phyloP scores from a whole-genome alignment of 1,140 invertebrate genomes.

The Acromyrmex charruanus region DNA sequence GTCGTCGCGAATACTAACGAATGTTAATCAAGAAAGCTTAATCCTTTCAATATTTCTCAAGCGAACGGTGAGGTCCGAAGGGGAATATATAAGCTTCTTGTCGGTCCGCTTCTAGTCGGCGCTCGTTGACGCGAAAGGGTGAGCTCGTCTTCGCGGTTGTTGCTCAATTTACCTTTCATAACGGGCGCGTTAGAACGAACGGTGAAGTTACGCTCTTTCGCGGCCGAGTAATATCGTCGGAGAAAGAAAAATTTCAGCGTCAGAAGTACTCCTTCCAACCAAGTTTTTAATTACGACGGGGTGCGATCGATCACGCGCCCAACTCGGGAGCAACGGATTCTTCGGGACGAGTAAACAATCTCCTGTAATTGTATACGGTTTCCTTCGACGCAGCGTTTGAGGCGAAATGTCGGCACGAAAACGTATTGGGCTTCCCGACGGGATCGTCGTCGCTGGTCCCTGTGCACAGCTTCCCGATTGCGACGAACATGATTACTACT shows the following conservation, averaged over 20 bases:
- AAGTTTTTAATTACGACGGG: constrained; percentile 69
- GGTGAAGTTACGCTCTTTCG: constrained; percentile 39
- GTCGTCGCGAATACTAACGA: constrained; percentile 40
- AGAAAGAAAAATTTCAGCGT: constrained; percentile 44
- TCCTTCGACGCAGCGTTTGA: constrained; percentile 54
- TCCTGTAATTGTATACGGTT: constrained; percentile 69
- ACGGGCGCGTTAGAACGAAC: constrained; percentile 14
- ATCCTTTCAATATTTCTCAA: constrained; percentile 48
- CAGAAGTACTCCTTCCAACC: constrained; percentile 24
- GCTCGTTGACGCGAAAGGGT: constrained; percentile 28
- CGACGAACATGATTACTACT: constrained; percentile 71
- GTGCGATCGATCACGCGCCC: constrained; percentile 54
- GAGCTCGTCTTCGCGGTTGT: constrained; percentile 25
- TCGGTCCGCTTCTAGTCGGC: constrained; percentile 6
- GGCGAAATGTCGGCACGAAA: constrained; percentile 40
- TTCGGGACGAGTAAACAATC: constrained; percentile 64
- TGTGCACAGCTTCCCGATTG: constrained; percentile 20
- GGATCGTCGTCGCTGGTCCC: constrained; percentile 41
- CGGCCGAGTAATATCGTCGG: constrained; percentile 17
- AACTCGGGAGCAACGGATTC: constrained; percentile 50
- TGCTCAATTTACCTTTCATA: constrained; percentile 57
- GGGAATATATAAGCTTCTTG: constrained; percentile 13
- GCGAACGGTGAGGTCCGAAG: neutral
- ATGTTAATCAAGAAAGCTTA: constrained; percentile 52
- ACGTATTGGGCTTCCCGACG: constrained; percentile 68